Evolutionary conservation across 2,113 vertebrate genomes (phyloP).

Genomic region (Macaca fascicularis): DNA sequence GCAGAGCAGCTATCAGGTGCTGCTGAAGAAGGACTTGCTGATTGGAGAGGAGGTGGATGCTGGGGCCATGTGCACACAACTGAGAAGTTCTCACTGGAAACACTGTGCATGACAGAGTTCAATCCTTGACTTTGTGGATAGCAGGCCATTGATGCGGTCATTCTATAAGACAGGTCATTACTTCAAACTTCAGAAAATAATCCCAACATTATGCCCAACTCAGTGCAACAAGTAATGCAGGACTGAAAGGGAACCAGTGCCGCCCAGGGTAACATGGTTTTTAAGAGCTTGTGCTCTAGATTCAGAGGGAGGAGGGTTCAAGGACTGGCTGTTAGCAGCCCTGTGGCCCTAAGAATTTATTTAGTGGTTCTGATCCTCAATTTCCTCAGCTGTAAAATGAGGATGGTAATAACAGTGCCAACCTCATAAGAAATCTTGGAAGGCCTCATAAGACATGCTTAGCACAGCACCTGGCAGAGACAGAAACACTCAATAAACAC

Average conservation of each 20-base stretch:
- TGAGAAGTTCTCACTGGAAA: background rate
- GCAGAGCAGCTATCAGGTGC: background rate
- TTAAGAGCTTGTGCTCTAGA: background rate
- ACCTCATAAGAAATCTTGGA: background rate
- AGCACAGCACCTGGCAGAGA: background rate
- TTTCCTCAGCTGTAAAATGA: background rate
- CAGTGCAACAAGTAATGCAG: too few species aligned
- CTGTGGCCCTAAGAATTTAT: background rate
- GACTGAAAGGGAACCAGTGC: background rate
- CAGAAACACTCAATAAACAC: background rate
- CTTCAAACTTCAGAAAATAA: background rate
- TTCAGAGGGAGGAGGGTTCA: background rate
- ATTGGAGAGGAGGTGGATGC: background rate
- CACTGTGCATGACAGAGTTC: fast-evolving
- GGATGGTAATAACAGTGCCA: background rate
- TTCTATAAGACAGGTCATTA: background rate
- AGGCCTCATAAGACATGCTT: background rate
- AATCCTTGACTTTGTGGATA: background rate
- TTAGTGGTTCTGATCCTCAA: background rate
- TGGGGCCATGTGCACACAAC: background rate
- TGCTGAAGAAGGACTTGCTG: background rate
- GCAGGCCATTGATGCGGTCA: background rate
- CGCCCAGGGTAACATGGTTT: fast-evolving
- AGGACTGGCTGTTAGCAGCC: background rate
- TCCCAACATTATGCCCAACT: background rate